A percentile compares a stretch with the other conserved stretches of the same genome.
Evolutionary conservation across 2,888 invertebrate species (phyloP).

Genomic region (Eilema sororculum): DNA sequence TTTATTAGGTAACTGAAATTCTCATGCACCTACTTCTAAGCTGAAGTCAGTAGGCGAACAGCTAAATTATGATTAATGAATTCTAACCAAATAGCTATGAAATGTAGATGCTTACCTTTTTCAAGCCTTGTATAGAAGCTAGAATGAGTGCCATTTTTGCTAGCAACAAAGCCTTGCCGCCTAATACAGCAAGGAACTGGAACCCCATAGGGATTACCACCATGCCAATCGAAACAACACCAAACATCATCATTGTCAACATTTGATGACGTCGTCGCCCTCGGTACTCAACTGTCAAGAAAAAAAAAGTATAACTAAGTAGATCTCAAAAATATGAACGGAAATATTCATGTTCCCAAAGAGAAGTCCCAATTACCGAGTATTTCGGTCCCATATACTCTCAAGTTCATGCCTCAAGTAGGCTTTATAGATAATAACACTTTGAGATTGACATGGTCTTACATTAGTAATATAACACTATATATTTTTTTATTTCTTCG

Average conservation of each 20-base stretch:
- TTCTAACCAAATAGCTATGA: not conserved
- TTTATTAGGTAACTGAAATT: too few relatives aligned
- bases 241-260: slow-evolving; percentile 93
- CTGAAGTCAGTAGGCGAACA: not conserved
- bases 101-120: slow-evolving; percentile 84
- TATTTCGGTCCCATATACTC: too few relatives aligned
- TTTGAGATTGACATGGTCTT: too few relatives aligned
- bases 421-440: too few relatives aligned
- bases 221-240: slow-evolving; percentile 91
- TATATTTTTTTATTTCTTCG: too few relatives aligned
- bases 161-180: slow-evolving; percentile 92
- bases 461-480: too few relatives aligned
- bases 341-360: too few relatives aligned
- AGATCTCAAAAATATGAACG: not conserved
- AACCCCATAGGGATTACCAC: slow-evolving; percentile 94
- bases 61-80: not conserved
- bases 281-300: slow-evolving; percentile 74
- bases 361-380: too few relatives aligned
- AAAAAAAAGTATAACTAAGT: not conserved
- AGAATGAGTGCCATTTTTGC: slow-evolving; percentile 94
- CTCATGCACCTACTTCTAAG: not conserved
- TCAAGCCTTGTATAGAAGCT: slow-evolving; percentile 93
- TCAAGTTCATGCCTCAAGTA: too few relatives aligned
- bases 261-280: slow-evolving; percentile 89
- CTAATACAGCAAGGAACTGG: slow-evolving; percentile 93